Base-by-base conservation (phyloP, 2,113 vertebrate genomes). In the Ceratotherium simum region DNA sequence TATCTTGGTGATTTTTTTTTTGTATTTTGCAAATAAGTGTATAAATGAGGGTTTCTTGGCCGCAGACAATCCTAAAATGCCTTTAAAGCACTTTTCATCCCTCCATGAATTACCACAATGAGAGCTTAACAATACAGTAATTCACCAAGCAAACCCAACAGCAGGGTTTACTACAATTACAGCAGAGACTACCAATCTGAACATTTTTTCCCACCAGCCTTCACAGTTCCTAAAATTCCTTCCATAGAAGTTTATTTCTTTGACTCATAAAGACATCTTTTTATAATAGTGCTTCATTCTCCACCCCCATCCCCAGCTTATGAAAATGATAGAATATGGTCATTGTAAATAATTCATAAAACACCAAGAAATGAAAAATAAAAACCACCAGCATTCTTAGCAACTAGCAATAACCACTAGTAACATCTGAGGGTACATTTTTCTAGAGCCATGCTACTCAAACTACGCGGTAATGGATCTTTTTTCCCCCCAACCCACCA, bases 141-240 rank as follows among this genome's bases (percentile, higher is more conserved):
- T 67, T 97, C 94, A 96, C 39, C 21, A 46, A 39, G 58, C 56
- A 90, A 75, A 27, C 79, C 86, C 87, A 36, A 76, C 72, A 10
- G 1, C 33, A 39, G 86, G n/a, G 21, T 9, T 91, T 33, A 81
- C 67, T 36, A 81, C 29, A 62, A 7, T 48, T 23, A 67, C 70
- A 67, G 79, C 72, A 87, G 60, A 62, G 79, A 58, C 79, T 31
- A 48, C 56, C 39, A 25, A 56, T 25, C 20, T 2, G 7, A 65
- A 85, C 23, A 62, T 23, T 29, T 85, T 33, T 58, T 39, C n/a
- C 78, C 73, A 73, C 18, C 31, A 64, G 48, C 60, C 58, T 85
- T 96, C 67, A 64, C 6, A 62, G n/a, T 58, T 89, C 65, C 81
- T 64, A 79, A 93, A 89, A 93, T 85, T 85, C 95, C 80, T 95